Base-by-base conservation (phyloP, 1,140 invertebrate species). In the Alviniconcha marisindica region DNA sequence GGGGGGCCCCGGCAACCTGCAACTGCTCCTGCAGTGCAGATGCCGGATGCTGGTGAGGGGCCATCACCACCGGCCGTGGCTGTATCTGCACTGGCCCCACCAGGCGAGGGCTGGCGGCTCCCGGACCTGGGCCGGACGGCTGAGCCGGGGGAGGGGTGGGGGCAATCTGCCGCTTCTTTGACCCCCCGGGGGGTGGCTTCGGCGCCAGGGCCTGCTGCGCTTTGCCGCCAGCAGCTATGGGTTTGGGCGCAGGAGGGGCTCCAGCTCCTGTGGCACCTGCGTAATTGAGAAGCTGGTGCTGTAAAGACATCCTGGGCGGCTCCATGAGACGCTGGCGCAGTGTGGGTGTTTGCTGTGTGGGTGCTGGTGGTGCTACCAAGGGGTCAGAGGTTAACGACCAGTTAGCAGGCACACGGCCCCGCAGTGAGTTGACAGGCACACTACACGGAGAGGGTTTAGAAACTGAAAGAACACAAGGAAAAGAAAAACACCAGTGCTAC, bases 391-490 rank as follows among this genome's bases (percentile, higher is more conserved):
- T 85, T 83, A 82, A 76, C 80, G 82, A 83, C 82, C 83, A 82
- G 82, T 85, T 87, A 85, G 85, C 77, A 44, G 78, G 63, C 79
- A 71, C 60, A n/a, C 81, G 82, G 85, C 83, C 83, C 78, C 83
- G 83, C 77, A 78, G 77, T 84, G 86, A 81, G 84, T 84, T 82
- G 77, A 87, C 82, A 85, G 81, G 84, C 86, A 87, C 87, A 90
- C 88, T 89, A 87, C 38, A 80, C 56, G 56, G 2, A 71, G 84
- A 73, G 81, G 84, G 80, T 85, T 89, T 89, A 91, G 73, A 82
- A 77, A 90, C 90, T 91, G 90, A 91, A 91, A 88, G 88, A 90
- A 89, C 86, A 90, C 54, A 89, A 87, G 82, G 87, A 83, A 87
- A 88, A 71, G 40, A 82, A 60, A 77, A 84, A 85, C 76, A 71